These are phyloP conservation scores for Blennius ocellaris DNA, from an alignment of 2,113 vertebrate species.

Conservation along the genomic window DNA sequence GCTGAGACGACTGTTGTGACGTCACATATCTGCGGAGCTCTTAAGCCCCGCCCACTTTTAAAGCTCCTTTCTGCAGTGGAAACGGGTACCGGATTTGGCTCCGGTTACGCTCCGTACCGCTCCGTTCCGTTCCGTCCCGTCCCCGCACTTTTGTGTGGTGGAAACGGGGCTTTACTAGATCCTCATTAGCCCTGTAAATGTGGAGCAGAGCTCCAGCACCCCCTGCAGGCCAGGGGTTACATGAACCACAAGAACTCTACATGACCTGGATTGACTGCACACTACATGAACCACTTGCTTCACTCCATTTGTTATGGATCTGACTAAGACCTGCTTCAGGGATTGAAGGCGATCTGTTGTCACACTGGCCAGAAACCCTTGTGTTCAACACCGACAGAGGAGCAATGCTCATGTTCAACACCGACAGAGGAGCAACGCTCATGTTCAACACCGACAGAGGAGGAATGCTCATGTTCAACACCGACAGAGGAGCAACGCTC, in stretches of 20 bases:
- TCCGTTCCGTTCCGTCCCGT: too few relatives aligned
- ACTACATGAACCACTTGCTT: conserved; percentile 59
- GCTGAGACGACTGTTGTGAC: too few relatives aligned
- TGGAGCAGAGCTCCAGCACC: conserved; percentile 65
- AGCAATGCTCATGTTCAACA: background rate
- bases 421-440: conserved; percentile 22
- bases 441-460: conserved; percentile 25
- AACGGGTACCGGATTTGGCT: too few relatives aligned
- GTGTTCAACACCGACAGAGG: conserved; percentile 18
- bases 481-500: conserved; percentile 29
- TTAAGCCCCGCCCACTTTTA: too few relatives aligned
- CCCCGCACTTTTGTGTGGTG: too few relatives aligned
- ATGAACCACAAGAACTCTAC: conserved; percentile 73
- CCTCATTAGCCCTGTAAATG: background rate
- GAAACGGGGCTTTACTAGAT: too few relatives aligned
- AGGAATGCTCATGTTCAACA: background rate
- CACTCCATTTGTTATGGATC: conserved; percentile 17
- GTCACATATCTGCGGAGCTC: too few relatives aligned
- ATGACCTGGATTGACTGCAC: conserved; percentile 75
- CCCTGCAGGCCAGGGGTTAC: conserved; percentile 58
- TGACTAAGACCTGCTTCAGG: conserved; percentile 22
- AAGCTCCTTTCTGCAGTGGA: too few relatives aligned
- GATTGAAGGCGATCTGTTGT: background rate
- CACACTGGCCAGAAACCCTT: background rate
- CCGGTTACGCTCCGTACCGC: too few relatives aligned